These are phyloP conservation scores for Myotis pilosus DNA, from an alignment of 2,797 vertebrate genomes.

Conservation along the genomic window DNA sequence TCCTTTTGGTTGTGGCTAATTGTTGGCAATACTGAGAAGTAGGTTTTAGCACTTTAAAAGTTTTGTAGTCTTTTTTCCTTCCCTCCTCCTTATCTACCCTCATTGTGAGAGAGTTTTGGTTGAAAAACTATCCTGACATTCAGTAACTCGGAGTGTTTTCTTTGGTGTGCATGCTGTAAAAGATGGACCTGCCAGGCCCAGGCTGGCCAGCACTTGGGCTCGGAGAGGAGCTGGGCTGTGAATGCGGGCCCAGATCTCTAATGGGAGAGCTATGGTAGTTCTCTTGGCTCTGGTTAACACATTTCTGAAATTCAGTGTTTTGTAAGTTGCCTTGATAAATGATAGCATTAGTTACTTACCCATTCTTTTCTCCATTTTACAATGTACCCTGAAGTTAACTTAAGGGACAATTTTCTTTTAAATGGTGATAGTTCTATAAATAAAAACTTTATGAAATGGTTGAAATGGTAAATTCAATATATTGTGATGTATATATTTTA, in stretches of 20 bases:
- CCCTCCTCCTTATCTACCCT: background rate
- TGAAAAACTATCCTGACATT: background rate
- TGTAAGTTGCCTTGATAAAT: background rate
- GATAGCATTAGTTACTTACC: background rate
- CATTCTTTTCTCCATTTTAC: background rate
- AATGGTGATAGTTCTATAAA: background rate
- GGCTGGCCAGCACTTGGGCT: background rate
- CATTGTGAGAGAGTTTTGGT: background rate
- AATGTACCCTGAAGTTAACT: background rate
- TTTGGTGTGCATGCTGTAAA: background rate
- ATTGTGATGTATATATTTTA: background rate
- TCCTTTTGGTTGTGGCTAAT: background rate
- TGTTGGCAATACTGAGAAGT: constrained; percentile 1
- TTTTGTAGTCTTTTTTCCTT: background rate
- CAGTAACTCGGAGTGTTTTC: background rate
- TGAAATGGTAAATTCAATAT: background rate
- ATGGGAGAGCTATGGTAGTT: background rate
- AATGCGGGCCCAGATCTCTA: background rate
- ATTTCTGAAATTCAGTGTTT: background rate
- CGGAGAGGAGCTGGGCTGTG: background rate
- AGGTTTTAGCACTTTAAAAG: background rate
- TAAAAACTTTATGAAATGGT: background rate
- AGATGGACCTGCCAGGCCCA: background rate
- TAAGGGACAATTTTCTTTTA: constrained; percentile 24
- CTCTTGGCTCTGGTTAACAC: background rate